Evolutionary conservation across 2,888 invertebrate species (phyloP), one percentile per base, ranked within the genome.

Genomic region (Drosophila birchii): DNA sequence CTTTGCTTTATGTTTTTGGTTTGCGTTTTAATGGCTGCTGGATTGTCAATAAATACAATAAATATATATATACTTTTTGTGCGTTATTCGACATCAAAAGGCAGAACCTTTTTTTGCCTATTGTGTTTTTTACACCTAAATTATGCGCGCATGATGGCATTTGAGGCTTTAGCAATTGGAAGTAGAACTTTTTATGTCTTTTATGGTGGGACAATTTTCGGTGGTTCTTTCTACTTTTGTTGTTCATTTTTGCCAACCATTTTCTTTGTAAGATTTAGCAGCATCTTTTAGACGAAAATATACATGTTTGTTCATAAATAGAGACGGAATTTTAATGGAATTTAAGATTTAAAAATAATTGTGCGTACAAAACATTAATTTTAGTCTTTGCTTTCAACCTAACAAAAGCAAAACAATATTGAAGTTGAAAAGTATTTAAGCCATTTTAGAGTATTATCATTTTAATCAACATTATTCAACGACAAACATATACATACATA

Each of bases 21-120:
- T 67, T 59, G 71, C 76, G 83, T 76, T 83, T 83, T 80, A 83
- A 83, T 82, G 88, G 86, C 75, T 62, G 70, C 60, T 72, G 72
- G 72, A 83, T 86, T 88, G 80, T 86, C 82, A 82, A 83, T 83
- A 83, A 82, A 78, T 78, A 69, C 55, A 59, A 78, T 67, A 63
- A 70, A 87, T 63, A 72, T 69, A 71, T 63, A 29, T 45, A 29
- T 38, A 18, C 32, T 26, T 45, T 45, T 56, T 38, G 36, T 69
- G 41, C 39, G 54, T 20, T 55, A 66, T 45, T 54, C 59, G 60
- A 66, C 75, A 49, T 26, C 47, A 49, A 41, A 36, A n/a, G 45
- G 34, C 26, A 58, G 56, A 43, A 66, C 67, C 72, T 47, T 54
- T 73, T 61, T 43, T 61, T 44, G 67, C 54, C 75, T 67, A 75